Evolutionary conservation across 2,113 vertebrate genomes (phyloP).

Genomic region (human (Homo sapiens)): GRCh38 chr6:22321001-22321500

Average conservation of each 20-base stretch:
- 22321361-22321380: not conserved
- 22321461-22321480: not conserved
- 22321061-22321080: not conserved
- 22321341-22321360: not conserved
- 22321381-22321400: not conserved
- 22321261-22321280: not conserved
- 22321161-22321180: not conserved
- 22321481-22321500: not conserved
- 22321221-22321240: not conserved
- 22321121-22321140: not conserved
- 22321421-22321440: not conserved
- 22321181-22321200: no score
- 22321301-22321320: not conserved
- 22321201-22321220: not conserved
- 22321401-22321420: not conserved
- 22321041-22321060: slow-evolving; percentile 2
- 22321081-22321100: not conserved
- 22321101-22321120: not conserved
- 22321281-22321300: not conserved
- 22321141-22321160: not conserved
- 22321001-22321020: not conserved
- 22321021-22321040: not conserved
- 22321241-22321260: not conserved
- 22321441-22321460: not conserved
- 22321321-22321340: not conserved